phyloP scores from a whole-genome alignment of 35 echinoderm and acorn worm species.

The Patiria miniata region DNA sequence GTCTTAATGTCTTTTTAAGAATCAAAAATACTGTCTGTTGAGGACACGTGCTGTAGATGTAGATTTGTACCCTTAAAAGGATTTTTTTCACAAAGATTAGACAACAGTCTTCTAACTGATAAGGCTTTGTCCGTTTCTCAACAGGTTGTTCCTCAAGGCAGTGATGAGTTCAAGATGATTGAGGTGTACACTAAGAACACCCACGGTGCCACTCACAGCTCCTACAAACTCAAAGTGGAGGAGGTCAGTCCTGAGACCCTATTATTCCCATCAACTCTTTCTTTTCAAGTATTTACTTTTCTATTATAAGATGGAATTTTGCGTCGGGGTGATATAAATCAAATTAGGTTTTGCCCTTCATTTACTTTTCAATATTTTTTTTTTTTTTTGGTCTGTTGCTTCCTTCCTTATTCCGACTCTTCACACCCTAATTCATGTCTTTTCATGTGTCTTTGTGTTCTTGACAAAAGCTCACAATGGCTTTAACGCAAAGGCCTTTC shows the following conservation, averaged over 20 bases:
- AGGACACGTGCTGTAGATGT: too few relatives aligned
- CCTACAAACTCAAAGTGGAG: constrained; percentile 66
- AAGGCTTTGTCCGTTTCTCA: constrained; percentile 13
- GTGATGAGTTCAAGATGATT: constrained; percentile 85
- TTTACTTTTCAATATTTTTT: not conserved
- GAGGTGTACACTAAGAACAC: constrained; percentile 83
- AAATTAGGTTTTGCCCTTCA: too few relatives aligned
- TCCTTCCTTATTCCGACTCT: not conserved
- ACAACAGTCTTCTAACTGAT: too few relatives aligned
- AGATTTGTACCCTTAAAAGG: too few relatives aligned
- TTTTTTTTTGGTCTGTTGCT: not conserved
- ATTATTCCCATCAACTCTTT: not conserved
- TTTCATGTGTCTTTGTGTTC: too few relatives aligned
- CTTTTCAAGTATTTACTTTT: not conserved
- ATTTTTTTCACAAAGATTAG: too few relatives aligned
- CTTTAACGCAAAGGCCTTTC: too few relatives aligned
- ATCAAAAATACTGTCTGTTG: too few relatives aligned
- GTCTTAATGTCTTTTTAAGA: too few relatives aligned
- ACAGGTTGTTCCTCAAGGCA: constrained; percentile 78
- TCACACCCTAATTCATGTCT: not conserved
- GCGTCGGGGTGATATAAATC: too few relatives aligned
- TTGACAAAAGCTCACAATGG: too few relatives aligned
- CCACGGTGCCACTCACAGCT: constrained; percentile 84
- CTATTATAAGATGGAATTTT: too few relatives aligned
- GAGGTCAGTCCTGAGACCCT: constrained; percentile 57